A percentile compares a stretch with the other conserved stretches of the same genome.
Evolutionary conservation across 2,888 invertebrate species (phyloP).

Genomic region (Rhimphoctona megacephalus): DNA sequence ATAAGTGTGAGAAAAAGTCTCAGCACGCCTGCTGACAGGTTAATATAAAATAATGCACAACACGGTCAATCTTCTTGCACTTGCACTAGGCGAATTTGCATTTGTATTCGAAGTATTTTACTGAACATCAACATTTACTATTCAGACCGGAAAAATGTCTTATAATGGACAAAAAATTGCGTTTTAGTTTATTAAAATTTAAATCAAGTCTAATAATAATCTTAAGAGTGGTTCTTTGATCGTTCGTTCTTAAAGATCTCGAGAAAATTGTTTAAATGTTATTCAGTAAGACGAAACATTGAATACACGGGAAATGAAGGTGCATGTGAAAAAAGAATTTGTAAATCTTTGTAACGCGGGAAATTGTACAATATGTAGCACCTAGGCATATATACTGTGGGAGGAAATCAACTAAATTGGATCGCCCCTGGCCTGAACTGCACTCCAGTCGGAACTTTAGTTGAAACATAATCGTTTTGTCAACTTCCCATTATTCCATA

Average conservation of each 20-base stretch:
- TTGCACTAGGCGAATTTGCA: too few relatives aligned
- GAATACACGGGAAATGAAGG: neutral
- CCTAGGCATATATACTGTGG: conserved; percentile 40
- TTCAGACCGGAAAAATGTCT: too few relatives aligned
- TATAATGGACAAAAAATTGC: too few relatives aligned
- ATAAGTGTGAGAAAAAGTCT: too few relatives aligned
- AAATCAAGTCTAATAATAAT: too few relatives aligned
- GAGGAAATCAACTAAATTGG: conserved; percentile 60
- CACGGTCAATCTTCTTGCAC: too few relatives aligned
- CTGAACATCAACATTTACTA: too few relatives aligned
- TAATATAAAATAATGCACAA: too few relatives aligned
- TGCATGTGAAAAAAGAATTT: neutral
- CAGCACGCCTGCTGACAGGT: too few relatives aligned
- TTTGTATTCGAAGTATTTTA: too few relatives aligned
- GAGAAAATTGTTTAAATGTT: neutral
- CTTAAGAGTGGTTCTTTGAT: neutral
- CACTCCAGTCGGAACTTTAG: conserved; percentile 49
- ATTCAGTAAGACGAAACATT: neutral
- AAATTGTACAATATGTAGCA: neutral
- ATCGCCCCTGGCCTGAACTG: conserved; percentile 70
- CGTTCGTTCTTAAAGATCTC: neutral
- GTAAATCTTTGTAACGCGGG: neutral
- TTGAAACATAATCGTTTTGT: conserved; percentile 65
- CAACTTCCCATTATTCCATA: conserved; percentile 68
- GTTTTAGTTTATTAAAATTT: too few relatives aligned